These are phyloP conservation scores for Corythornis vintsioides DNA, from an alignment of 2,113 vertebrate genomes.

Conservation along the genomic window DNA sequence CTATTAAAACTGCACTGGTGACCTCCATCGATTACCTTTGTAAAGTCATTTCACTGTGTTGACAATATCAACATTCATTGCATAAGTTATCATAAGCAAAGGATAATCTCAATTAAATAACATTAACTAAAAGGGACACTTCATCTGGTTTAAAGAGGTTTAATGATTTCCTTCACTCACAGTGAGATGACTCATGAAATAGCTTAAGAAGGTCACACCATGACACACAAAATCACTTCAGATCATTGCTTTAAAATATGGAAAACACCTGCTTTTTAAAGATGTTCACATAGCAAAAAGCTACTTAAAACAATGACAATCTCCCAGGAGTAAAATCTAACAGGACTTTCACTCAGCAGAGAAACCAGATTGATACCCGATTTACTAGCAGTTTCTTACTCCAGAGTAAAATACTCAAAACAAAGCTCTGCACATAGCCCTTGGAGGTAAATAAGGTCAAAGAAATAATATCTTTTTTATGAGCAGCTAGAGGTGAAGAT, in stretches of 20 bases:
- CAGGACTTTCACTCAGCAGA: fast-evolving
- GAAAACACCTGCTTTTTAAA: not conserved
- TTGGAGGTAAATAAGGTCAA: not conserved
- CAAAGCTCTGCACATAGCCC: not conserved
- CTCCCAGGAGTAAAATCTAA: not conserved
- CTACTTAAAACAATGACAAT: fast-evolving
- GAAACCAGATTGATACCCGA: not conserved
- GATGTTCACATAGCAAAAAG: not conserved
- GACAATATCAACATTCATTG: not conserved
- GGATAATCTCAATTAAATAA: not conserved
- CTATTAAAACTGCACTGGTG: no score
- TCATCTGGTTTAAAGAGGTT: not conserved
- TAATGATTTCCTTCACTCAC: not conserved
- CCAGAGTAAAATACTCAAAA: not conserved
- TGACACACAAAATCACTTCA: not conserved
- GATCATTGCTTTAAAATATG: not conserved
- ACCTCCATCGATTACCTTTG: not conserved
- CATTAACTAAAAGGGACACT: not conserved
- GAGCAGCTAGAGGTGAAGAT: not conserved
- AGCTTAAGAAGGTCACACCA: not conserved
- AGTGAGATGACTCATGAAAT: not conserved
- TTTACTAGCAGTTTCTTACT: not conserved
- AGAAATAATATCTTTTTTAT: not conserved
- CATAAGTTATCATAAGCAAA: not conserved
- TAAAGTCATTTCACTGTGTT: not conserved